Base-by-base conservation (phyloP, 1,140 invertebrate genomes). In the Rhopalosiphum maidis region DNA sequence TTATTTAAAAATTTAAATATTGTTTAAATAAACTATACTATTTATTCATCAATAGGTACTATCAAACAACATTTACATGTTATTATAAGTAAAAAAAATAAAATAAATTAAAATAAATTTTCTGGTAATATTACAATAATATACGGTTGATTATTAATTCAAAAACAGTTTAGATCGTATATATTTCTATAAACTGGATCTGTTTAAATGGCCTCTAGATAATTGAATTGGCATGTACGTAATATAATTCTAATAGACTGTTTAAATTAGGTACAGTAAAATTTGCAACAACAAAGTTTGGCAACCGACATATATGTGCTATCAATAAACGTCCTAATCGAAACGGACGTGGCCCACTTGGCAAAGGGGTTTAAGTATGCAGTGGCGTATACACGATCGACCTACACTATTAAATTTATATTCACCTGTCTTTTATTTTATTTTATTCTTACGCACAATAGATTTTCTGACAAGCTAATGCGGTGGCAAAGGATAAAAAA, bases 271-370 rank as follows among this genome's bases (percentile, higher is more conserved):
- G 25, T 25, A 82, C 43, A 23, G 46, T 37, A 37, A 55, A 37
- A 54, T 89, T 89, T 54, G 87, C 48, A 55, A 89, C 51, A 55
- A 89, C 48, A 41, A 68, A 68, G 23, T 90, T 90, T 93, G 91
- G 91, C 91, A 86, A 55, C 77, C n/a, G 23, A 4, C 82, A 51
- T 30, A 41, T 48, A 82, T 35, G 35, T 86, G 91, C 91, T 93
- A 93, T 93, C 91, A 93, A 93, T 93, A 93, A 51, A 93, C 91
- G 46, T 93, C 48, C 91, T 93, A 86, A 92, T 92, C 91, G n/a
- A 92, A 93, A 85, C 48, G 82, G 48, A 85, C 91, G 91, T 85
- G 91, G 91, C 91, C 91, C 91, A 93, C 15, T 93, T 93, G 91
- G 91, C 91, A 93, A 51, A 93, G 30, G 82, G 48, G 48, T 86